These are phyloP conservation scores for Temnothorax ravouxi DNA, from an alignment of 2,888 invertebrate genomes.

Conservation along the genomic window DNA sequence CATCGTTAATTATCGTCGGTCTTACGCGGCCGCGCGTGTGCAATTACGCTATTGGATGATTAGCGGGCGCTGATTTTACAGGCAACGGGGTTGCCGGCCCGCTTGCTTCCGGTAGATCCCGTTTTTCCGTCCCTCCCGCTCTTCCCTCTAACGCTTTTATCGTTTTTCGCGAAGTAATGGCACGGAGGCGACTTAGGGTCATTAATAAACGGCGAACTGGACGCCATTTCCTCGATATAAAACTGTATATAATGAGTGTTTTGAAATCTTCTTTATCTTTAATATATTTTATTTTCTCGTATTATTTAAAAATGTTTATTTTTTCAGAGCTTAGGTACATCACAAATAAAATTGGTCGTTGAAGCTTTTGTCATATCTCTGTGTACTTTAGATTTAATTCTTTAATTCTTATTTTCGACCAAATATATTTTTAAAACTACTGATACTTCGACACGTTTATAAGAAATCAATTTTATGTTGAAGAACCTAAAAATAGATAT, in stretches of 20 bases:
- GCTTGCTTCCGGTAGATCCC: conserved; percentile 58
- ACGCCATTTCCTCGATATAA: background rate
- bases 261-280: background rate
- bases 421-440: background rate
- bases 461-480: background rate
- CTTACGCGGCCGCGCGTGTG: conserved; percentile 68
- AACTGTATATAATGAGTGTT: background rate
- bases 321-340: background rate
- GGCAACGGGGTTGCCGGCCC: conserved; percentile 22
- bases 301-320: background rate
- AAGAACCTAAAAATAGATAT: background rate
- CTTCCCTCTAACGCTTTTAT: background rate
- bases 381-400: background rate
- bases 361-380: background rate
- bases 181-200: background rate
- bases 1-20: conserved; percentile 79
- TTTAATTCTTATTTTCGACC: background rate
- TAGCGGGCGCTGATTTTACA: conserved; percentile 66
- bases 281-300: background rate
- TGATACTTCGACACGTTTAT: background rate
- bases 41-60: conserved; percentile 81
- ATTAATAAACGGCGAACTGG: conserved; percentile 25
- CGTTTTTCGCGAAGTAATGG: background rate
- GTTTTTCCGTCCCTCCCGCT: conserved; percentile 32
- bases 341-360: background rate